phyloP scores from a whole-genome alignment of 2,797 vertebrate species.

The Neoniphon sammara region DNA sequence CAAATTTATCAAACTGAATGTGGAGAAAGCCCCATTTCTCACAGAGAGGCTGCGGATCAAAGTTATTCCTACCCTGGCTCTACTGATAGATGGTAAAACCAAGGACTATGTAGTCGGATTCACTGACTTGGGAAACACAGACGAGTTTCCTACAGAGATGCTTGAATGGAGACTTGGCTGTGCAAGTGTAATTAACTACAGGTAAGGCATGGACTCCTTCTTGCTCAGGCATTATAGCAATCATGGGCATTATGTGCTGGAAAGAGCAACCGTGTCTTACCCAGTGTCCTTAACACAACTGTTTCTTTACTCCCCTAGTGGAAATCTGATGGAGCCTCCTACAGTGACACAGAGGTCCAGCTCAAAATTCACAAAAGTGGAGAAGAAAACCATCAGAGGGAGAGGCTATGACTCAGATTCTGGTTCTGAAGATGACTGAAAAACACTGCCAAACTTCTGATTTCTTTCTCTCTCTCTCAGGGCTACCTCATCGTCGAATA shows the following conservation, averaged over 20 bases:
- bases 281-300: not conserved
- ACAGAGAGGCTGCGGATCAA: slow-evolving; percentile 94
- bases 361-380: slow-evolving; percentile 92
- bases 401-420: slow-evolving; percentile 93
- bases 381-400: slow-evolving; percentile 96
- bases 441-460: slow-evolving; percentile 31
- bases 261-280: not conserved
- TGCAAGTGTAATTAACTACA: slow-evolving; percentile 92
- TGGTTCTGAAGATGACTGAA: slow-evolving; percentile 91
- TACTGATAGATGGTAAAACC: slow-evolving; percentile 94
- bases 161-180: slow-evolving; percentile 97
- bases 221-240: not conserved
- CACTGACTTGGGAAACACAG: slow-evolving; percentile 93
- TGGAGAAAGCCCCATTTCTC: slow-evolving; percentile 95
- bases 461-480: slow-evolving; percentile 55
- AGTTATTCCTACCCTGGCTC: slow-evolving; percentile 92
- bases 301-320: slow-evolving; percentile 77
- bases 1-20: slow-evolving; percentile 97
- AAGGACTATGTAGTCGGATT: slow-evolving; percentile 96
- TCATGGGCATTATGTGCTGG: not conserved
- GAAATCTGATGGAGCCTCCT: slow-evolving; percentile 93
- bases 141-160: slow-evolving; percentile 94
- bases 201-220: slow-evolving; percentile 76
- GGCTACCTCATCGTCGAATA: slow-evolving; percentile 61
- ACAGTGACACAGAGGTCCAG: slow-evolving; percentile 86